Evolutionary conservation across 2,797 vertebrate genomes (phyloP).

Genomic region (Mus minutoides): DNA sequence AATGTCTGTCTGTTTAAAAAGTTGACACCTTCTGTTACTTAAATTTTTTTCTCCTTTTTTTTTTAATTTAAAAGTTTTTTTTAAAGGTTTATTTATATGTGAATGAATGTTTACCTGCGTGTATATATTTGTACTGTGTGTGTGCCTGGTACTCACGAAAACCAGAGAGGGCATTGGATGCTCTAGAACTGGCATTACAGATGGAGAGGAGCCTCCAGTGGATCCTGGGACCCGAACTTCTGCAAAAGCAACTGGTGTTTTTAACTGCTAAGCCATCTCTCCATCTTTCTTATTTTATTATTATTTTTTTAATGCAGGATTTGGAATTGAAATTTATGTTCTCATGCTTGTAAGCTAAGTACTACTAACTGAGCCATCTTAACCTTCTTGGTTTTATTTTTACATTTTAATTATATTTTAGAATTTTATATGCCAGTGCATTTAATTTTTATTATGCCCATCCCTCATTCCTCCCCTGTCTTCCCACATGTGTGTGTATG

Average conservation of each 20-base stretch:
- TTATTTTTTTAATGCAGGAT: background rate
- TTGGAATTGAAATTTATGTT: background rate
- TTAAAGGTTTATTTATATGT: background rate
- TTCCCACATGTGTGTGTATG: background rate
- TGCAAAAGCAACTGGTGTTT: background rate
- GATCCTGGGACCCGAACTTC: background rate
- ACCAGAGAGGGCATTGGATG: background rate
- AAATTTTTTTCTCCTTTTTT: background rate
- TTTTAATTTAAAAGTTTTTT: background rate
- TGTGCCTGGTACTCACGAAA: background rate
- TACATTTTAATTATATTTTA: background rate
- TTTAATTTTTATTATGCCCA: background rate
- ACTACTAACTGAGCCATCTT: background rate
- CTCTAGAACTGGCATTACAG: background rate
- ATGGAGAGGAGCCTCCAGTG: background rate
- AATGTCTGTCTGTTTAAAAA: slow-evolving; percentile 43
- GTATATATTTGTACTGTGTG: background rate
- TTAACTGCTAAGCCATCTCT: background rate
- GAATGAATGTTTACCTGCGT: background rate
- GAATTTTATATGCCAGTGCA: background rate
- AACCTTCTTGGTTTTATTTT: background rate
- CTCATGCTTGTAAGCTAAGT: background rate
- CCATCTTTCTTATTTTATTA: no score
- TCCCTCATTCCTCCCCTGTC: background rate
- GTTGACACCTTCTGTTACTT: slow-evolving; percentile 17